Evolutionary conservation across 2,888 invertebrate species (phyloP).

Genomic region (Microctonus brassicae): DNA sequence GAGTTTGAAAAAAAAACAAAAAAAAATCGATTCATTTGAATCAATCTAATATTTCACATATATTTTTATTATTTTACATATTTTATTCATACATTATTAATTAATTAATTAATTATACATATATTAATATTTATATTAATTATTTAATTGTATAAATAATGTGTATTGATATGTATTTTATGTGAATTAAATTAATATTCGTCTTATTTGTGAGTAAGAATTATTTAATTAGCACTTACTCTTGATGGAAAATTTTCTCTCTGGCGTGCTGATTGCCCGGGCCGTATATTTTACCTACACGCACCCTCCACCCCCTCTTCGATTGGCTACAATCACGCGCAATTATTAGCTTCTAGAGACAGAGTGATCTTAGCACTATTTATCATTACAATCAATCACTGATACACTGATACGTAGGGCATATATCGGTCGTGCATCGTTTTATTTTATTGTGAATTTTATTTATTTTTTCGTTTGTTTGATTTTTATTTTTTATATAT

Average conservation of each 20-base stretch:
- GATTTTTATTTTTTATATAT: neutral
- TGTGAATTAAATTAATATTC: no score
- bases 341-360: constrained; percentile 66
- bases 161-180: no score
- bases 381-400: constrained; percentile 46
- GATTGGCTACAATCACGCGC: constrained; percentile 57
- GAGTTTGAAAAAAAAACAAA: no score
- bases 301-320: constrained; percentile 48
- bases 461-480: neutral
- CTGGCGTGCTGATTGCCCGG: constrained; percentile 45
- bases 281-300: constrained; percentile 44
- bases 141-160: no score
- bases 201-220: neutral
- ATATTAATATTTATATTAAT: no score
- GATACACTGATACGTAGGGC: constrained; percentile 36
- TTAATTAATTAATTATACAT: no score
- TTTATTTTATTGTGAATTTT: neutral
- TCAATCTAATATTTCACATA: no score
- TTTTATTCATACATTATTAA: no score
- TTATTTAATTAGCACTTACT: neutral
- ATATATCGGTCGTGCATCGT: constrained; percentile 43
- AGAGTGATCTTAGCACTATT: constrained; percentile 63
- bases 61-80: no score
- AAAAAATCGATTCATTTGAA: no score
- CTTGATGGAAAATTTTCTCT: constrained; percentile 40